Evolutionary conservation across 2,113 vertebrate species (phyloP).

Genomic region (Ciconia stormi): DNA sequence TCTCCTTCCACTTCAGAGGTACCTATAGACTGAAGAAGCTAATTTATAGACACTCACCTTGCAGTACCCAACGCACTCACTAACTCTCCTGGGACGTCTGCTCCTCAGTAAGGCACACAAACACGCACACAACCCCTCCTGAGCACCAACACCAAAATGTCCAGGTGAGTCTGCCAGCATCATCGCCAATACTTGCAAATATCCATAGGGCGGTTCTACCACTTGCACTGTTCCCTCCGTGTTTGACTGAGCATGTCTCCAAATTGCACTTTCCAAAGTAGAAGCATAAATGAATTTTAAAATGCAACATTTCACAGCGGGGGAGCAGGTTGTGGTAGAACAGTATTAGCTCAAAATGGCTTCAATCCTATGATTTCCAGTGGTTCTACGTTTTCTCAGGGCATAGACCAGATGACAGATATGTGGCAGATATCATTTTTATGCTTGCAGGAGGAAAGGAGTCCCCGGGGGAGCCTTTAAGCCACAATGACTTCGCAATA

Average conservation of each 20-base stretch:
- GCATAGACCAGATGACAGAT: neutral
- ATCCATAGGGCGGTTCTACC: neutral
- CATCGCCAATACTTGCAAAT: neutral
- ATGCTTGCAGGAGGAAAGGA: neutral
- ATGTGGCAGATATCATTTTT: neutral
- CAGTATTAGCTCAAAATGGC: neutral
- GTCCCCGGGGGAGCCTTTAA: neutral
- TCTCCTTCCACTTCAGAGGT: neutral
- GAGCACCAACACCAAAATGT: neutral
- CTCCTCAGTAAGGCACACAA: neutral
- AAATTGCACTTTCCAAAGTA: neutral
- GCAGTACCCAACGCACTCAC: neutral
- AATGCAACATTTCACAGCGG: neutral
- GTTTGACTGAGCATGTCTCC: neutral
- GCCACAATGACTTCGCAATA: neutral
- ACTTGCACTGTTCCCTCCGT: neutral
- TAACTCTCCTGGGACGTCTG: neutral
- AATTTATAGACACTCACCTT: neutral
- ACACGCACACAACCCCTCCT: neutral
- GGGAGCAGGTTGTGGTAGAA: neutral
- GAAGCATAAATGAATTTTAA: neutral
- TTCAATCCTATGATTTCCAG: neutral
- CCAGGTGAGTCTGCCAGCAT: neutral
- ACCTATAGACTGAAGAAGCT: neutral
- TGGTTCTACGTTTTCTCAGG: neutral